Conservation (phyloP, 1,140 invertebrate genomes). For the Delia radicum region DNA sequence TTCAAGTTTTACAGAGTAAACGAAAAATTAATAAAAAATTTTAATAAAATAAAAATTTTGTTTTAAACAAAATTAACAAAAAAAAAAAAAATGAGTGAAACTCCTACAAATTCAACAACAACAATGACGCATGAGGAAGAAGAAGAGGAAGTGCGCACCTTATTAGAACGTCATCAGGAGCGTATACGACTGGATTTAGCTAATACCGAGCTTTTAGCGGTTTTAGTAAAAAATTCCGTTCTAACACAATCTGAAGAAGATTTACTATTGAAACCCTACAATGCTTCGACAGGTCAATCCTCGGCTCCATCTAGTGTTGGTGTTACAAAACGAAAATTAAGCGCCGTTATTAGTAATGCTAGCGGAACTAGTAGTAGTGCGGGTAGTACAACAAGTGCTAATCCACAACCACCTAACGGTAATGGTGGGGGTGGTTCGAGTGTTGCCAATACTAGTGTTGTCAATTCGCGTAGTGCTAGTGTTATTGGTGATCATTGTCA, state of each 20-base stretch:
- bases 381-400: slow-evolving; percentile 34
- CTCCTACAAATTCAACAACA: not conserved
- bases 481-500: slow-evolving; percentile 45
- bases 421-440: slow-evolving; percentile 26
- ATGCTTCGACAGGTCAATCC: slow-evolving; percentile 22
- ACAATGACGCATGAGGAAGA: slow-evolving; percentile 53
- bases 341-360: slow-evolving; percentile 42
- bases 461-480: slow-evolving; percentile 43
- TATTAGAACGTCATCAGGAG: slow-evolving; percentile 50
- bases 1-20: too few relatives aligned
- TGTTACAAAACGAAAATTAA: slow-evolving; percentile 46
- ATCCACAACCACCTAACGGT: slow-evolving; percentile 14
- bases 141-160: slow-evolving; percentile 52
- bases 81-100: slow-evolving; percentile 4
- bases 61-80: not conserved
- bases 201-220: slow-evolving; percentile 47
- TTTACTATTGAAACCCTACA: slow-evolving; percentile 40
- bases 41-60: not conserved
- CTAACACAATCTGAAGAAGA: slow-evolving; percentile 50
- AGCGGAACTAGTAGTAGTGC: slow-evolving; percentile 33
- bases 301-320: slow-evolving; percentile 40
- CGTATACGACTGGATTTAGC: slow-evolving; percentile 51
- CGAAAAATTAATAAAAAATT: not conserved
- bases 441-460: slow-evolving; percentile 28
- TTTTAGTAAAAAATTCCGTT: slow-evolving; percentile 53